A percentile compares a stretch with the other conserved stretches of the same genome.
Conservation (phyloP, 2,888 invertebrate species). For the Dolichomitus sp. region DNA sequence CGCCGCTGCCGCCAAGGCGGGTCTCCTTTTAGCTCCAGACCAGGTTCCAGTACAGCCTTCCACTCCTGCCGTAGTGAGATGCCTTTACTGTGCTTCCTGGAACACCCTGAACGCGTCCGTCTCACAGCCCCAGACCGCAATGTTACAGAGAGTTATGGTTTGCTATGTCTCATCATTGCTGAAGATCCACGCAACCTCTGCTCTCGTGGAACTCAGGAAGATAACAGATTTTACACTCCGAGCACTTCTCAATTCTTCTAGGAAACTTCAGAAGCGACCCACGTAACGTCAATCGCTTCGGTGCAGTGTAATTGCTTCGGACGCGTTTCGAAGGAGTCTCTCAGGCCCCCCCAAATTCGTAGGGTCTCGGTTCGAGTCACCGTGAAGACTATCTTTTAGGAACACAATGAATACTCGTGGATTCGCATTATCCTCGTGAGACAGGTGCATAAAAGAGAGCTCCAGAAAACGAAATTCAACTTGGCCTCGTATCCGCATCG, state of each 20-base stretch:
- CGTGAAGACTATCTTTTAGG: conserved; percentile 9
- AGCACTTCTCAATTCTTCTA: conserved; percentile 47
- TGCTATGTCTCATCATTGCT: conserved; percentile 52
- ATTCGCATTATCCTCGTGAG: conserved; percentile 3
- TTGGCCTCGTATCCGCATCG: conserved; percentile 19
- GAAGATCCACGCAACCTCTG: conserved; percentile 42
- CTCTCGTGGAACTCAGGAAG: conserved; percentile 50
- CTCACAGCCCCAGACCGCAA: conserved; percentile 17
- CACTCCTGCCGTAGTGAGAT: conserved; percentile 32
- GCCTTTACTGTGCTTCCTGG: conserved; percentile 61
- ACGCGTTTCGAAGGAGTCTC: not conserved
- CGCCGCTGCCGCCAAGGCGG: conserved; percentile 46
- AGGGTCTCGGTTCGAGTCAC: conserved; percentile 4
- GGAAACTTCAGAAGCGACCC: conserved; percentile 18
- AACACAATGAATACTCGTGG: not conserved
- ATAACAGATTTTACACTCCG: not conserved
- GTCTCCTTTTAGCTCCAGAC: conserved; percentile 7
- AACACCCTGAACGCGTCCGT: conserved; percentile 41
- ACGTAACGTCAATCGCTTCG: conserved; percentile 9
- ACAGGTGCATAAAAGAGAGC: not conserved
- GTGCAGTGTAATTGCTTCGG: conserved; percentile 25
- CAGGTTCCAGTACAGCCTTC: conserved; percentile 28
- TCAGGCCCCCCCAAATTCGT: not conserved
- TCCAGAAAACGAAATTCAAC: not conserved
- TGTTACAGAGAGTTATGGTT: conserved; percentile 59